These are phyloP conservation scores for Cnemophilus loriae DNA, from an alignment of 2,113 vertebrate genomes.

Conservation along the genomic window DNA sequence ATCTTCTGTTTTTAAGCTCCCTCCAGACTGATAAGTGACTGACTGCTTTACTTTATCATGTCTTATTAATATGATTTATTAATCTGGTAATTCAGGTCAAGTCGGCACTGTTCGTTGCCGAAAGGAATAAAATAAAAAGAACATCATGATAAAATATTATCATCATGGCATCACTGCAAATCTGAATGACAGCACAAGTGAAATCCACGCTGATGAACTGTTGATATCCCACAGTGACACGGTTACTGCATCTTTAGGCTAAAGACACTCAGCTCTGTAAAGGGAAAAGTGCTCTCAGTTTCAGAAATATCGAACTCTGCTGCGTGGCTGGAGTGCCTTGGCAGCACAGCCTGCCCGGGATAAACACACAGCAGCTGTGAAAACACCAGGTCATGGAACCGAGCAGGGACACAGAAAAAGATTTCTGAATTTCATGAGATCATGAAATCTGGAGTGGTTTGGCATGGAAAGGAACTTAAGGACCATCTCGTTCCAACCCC, in stretches of 20 bases:
- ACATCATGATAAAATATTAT: not conserved
- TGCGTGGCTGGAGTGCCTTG: not conserved
- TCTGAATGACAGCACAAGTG: not conserved
- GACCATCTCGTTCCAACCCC: not conserved
- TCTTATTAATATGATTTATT: slow-evolving; percentile 7
- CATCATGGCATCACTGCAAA: not conserved
- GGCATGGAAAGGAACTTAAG: not conserved
- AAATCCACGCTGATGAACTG: not conserved
- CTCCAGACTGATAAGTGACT: not conserved
- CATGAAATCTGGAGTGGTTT: not conserved
- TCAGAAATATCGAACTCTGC: not conserved
- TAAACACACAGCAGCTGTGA: not conserved
- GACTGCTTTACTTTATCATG: not conserved
- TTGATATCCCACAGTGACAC: rapidly evolving
- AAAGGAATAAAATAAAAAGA: slow-evolving; percentile 14
- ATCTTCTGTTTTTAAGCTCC: not conserved
- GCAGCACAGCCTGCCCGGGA: not conserved
- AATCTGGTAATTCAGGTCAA: not conserved
- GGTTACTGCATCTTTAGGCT: not conserved
- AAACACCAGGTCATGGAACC: not conserved
- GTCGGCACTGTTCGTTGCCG: not conserved
- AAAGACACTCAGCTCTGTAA: not conserved
- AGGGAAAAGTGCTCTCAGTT: not conserved
- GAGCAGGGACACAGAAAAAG: not conserved
- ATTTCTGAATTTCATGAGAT: not conserved